A percentile compares a stretch with the other conserved stretches of the same genome.
These are phyloP conservation scores for Neoarius graeffei DNA, from an alignment of 2,113 vertebrate genomes.

Conservation along the genomic window DNA sequence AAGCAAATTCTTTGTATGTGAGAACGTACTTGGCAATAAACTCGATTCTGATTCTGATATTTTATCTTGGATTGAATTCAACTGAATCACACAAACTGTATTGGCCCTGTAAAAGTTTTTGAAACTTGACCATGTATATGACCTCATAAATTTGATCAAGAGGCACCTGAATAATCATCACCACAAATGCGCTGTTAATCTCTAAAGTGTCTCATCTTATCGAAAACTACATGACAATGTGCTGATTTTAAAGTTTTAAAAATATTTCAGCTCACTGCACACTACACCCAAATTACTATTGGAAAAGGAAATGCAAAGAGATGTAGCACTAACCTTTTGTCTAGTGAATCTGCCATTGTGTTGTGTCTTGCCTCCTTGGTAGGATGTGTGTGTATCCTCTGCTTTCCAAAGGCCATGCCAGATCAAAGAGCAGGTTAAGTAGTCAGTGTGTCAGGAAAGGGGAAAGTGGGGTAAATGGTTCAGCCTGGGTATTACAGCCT, in stretches of 20 bases:
- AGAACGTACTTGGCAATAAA: too few species aligned
- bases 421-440: constrained; percentile 45
- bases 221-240: not conserved
- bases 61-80: not conserved
- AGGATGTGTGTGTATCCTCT: constrained; percentile 42
- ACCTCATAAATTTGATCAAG: not conserved
- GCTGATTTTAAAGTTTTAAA: not conserved
- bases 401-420: constrained; percentile 18
- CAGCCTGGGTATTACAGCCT: constrained; percentile 32
- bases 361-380: constrained; percentile 4
- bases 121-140: not conserved
- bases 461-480: constrained; percentile 43
- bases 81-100: not conserved
- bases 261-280: not conserved
- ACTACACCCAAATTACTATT: not conserved
- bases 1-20: too few species aligned
- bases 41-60: not conserved
- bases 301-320: constrained; percentile 18
- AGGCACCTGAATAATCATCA: not conserved
- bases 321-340: constrained; percentile 13
- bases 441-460: constrained; percentile 35
- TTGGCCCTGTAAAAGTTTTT: not conserved
- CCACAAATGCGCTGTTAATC: not conserved
- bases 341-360: constrained; percentile 9
- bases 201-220: not conserved